These are phyloP conservation scores for Drosophila obscura DNA, from an alignment of 1,140 invertebrate species.

Conservation along the genomic window DNA sequence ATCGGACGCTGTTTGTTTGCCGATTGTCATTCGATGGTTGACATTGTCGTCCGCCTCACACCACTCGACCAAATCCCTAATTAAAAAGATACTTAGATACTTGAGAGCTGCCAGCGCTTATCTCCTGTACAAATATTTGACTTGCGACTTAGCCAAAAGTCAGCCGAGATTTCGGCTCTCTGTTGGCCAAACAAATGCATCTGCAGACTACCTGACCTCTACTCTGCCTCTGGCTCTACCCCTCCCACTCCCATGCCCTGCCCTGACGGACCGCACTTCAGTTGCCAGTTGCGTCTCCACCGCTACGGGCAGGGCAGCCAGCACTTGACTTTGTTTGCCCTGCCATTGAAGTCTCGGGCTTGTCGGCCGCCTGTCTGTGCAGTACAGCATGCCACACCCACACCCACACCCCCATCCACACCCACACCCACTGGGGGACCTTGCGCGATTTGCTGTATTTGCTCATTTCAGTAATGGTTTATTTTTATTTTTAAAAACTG, in stretches of 20 bases:
- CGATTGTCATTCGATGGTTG: constrained; percentile 46
- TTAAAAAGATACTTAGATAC: constrained; percentile 58
- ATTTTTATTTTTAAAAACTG: constrained; percentile 32
- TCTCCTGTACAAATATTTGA: constrained; percentile 42
- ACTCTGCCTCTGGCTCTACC: background rate
- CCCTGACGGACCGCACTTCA: constrained; percentile 1
- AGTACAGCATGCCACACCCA: constrained; percentile 19
- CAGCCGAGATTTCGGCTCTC: constrained; percentile 10
- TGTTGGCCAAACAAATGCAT: constrained; percentile 40
- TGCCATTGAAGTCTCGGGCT: constrained; percentile 56
- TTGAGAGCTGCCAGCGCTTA: constrained; percentile 21
- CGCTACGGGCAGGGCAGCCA: constrained; percentile 18
- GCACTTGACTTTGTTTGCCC: constrained; percentile 70
- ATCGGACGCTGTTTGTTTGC: constrained; percentile 39
- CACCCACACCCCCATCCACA: background rate
- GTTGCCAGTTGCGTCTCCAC: constrained; percentile 11
- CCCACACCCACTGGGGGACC: constrained; percentile 10
- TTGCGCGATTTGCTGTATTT: constrained; percentile 44
- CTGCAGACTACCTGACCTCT: constrained; percentile 12
- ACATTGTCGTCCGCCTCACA: constrained; percentile 28
- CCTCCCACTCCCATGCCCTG: background rate
- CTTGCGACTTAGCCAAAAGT: constrained; percentile 41
- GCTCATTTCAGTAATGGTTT: constrained; percentile 52
- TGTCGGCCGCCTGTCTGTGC: constrained; percentile 21
- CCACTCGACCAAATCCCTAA: constrained; percentile 69